phyloP scores from a whole-genome alignment of 2,113 vertebrate genomes.

The Ammospiza nelsoni region DNA sequence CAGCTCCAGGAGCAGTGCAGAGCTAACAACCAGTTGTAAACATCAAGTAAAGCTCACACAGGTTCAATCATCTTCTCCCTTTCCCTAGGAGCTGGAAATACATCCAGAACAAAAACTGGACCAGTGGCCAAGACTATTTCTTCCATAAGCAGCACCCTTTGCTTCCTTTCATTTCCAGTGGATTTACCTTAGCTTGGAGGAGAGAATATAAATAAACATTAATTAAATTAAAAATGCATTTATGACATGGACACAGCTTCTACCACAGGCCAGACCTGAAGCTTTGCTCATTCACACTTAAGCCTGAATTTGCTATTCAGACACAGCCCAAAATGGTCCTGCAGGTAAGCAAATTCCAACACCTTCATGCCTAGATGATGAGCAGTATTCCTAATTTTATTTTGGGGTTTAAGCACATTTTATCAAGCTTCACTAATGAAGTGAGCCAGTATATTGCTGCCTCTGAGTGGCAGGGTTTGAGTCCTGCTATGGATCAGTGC shows the following conservation, averaged over 20 bases:
- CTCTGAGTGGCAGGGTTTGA: background rate
- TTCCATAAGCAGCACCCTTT: background rate
- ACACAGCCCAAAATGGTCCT: background rate
- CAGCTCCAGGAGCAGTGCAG: background rate
- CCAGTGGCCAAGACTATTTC: background rate
- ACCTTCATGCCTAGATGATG: background rate
- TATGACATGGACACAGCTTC: background rate
- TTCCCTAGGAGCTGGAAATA: background rate
- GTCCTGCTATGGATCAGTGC: background rate
- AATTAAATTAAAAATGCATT: background rate
- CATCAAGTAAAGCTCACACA: background rate
- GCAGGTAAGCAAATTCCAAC: background rate
- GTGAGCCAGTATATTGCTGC: background rate
- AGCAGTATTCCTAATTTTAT: background rate
- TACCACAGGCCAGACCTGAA: background rate
- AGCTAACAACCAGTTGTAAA: background rate
- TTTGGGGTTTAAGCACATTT: background rate
- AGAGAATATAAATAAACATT: background rate
- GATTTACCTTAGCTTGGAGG: background rate
- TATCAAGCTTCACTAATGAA: background rate
- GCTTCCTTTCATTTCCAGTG: background rate
- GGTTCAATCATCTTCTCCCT: background rate
- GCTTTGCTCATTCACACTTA: background rate
- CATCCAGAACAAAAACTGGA: rapidly evolving
- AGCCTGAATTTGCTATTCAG: background rate